Conservation (phyloP, 2,888 invertebrate genomes). For the Polyploca ridens region DNA sequence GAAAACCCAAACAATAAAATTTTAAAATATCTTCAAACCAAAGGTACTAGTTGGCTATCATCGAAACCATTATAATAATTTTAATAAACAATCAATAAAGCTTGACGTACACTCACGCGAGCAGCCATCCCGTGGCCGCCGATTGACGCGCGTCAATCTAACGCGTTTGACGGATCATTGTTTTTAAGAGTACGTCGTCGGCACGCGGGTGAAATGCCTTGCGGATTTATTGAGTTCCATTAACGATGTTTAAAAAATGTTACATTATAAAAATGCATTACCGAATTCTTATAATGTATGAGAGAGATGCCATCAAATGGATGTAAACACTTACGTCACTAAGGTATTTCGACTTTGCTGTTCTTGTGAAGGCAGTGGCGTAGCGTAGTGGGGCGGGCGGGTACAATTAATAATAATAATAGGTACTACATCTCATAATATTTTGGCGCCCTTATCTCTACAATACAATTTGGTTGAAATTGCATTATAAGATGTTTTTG, state of each 20-base stretch:
- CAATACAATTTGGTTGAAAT: no score
- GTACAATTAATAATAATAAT: no score
- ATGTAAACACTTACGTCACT: not conserved
- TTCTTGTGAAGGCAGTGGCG: no score
- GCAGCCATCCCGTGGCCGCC: conserved; percentile 28
- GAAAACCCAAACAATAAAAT: not conserved
- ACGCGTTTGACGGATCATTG: conserved; percentile 50
- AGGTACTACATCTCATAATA: no score
- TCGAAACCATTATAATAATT: not conserved
- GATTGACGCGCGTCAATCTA: conserved; percentile 43
- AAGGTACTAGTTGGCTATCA: not conserved
- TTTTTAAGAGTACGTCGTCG: conserved; percentile 33
- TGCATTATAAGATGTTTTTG: no score
- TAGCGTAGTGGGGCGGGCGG: no score
- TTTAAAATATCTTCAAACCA: not conserved
- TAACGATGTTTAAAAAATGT: conserved; percentile 15
- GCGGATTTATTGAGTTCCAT: conserved; percentile 11
- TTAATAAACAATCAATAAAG: conserved; percentile 12
- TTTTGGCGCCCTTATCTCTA: no score
- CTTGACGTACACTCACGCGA: conserved; percentile 8
- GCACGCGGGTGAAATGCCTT: conserved; percentile 24
- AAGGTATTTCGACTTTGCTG: no score
- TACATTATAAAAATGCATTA: conserved; percentile 14
- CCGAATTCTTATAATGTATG: not conserved
- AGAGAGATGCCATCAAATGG: not conserved